Conservation (phyloP, 2,113 vertebrate species). For the Eclectus roratus region DNA sequence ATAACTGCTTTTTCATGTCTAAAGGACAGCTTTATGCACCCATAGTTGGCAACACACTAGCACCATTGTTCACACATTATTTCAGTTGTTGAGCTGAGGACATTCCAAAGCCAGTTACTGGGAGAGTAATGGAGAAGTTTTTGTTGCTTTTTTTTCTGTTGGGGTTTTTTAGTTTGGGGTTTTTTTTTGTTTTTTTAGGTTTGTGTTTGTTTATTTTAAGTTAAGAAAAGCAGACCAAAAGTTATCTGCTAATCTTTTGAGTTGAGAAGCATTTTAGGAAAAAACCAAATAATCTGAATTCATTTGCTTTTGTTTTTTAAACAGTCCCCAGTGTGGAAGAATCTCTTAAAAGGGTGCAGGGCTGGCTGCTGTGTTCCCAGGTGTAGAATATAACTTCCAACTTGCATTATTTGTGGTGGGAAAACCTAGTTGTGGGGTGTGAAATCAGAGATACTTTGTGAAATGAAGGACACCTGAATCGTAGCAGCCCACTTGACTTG, state of each 20-base stretch:
- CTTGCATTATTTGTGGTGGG: not conserved
- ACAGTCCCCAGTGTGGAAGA: fast-evolving
- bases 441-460: not conserved
- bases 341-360: not conserved
- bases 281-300: not conserved
- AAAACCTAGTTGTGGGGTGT: not conserved
- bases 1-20: not conserved
- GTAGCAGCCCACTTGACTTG: not conserved
- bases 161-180: too few relatives aligned
- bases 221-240: not conserved
- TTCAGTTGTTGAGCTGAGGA: not conserved
- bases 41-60: not conserved
- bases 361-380: not conserved
- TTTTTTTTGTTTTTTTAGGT: too few relatives aligned
- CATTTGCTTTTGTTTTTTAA: not conserved
- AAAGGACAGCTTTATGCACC: not conserved
- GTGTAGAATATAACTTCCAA: not conserved
- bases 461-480: not conserved
- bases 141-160: not conserved
- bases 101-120: not conserved
- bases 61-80: not conserved
- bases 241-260: not conserved
- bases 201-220: not conserved
- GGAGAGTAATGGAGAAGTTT: not conserved
- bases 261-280: not conserved